Conservation (phyloP, 2,888 invertebrate genomes). For the Euzetes globulus region DNA sequence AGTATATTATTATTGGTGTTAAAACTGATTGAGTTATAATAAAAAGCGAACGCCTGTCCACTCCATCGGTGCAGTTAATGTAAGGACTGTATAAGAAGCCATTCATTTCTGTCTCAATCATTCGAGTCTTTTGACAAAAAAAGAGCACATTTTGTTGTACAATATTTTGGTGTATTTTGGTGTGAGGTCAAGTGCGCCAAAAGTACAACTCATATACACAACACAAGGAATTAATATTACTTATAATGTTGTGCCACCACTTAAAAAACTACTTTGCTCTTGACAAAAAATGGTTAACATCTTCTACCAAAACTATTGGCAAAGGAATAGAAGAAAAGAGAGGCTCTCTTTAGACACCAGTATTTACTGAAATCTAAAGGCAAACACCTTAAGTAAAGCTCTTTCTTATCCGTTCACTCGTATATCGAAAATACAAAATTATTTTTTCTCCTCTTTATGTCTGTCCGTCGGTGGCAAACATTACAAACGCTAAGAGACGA, state of each 20-base stretch:
- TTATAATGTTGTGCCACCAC: not conserved
- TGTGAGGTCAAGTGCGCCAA: not conserved
- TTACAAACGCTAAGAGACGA: not conserved
- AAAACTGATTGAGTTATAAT: conserved; percentile 19
- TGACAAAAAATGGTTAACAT: not conserved
- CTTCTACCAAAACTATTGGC: not conserved
- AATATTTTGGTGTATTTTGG: not conserved
- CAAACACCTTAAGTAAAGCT: conserved; percentile 9
- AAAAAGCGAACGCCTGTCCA: conserved; percentile 14
- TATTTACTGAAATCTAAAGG: conserved; percentile 16
- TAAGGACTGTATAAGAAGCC: not conserved
- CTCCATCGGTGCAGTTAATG: not conserved
- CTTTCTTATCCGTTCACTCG: conserved; percentile 6
- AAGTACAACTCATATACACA: not conserved
- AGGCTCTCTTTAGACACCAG: not conserved
- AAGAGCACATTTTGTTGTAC: not conserved
- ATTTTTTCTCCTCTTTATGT: not conserved
- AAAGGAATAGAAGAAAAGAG: not conserved
- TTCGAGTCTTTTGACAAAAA: not conserved
- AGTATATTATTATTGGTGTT: conserved; percentile 12
- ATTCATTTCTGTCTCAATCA: conserved; percentile 1
- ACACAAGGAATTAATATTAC: not conserved
- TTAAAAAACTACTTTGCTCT: not conserved
- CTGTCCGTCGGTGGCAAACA: not conserved
- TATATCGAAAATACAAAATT: conserved; percentile 1